These are phyloP conservation scores for Notodonta ziczac DNA, from an alignment of 2,888 invertebrate species.

Conservation along the genomic window DNA sequence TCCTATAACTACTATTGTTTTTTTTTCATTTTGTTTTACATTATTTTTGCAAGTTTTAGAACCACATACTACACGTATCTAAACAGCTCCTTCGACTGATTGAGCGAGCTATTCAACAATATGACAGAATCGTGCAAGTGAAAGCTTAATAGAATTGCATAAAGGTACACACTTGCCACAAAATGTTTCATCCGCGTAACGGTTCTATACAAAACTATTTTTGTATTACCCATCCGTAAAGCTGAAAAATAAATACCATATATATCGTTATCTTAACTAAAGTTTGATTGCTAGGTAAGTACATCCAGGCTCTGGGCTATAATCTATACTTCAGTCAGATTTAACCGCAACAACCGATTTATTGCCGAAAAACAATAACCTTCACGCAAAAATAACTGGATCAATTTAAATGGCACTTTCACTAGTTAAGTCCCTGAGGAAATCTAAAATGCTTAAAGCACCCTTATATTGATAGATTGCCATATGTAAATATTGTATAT, in stretches of 20 bases:
- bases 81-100: neutral
- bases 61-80: neutral
- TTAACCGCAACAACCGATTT: neutral
- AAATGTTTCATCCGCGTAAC: slow-evolving; percentile 46
- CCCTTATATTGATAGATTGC: neutral
- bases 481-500: no score
- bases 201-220: slow-evolving; percentile 38
- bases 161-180: slow-evolving; percentile 55
- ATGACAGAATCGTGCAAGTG: slow-evolving; percentile 66
- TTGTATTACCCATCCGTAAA: slow-evolving; percentile 11
- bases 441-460: neutral
- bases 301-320: neutral
- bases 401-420: slow-evolving; percentile 7
- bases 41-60: neutral
- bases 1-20: neutral
- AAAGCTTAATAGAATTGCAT: slow-evolving; percentile 65
- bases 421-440: neutral
- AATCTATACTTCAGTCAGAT: neutral
- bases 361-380: neutral
- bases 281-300: neutral
- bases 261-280: neutral
- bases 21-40: neutral
- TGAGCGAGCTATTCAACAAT: slow-evolving; percentile 42
- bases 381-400: slow-evolving; percentile 8
- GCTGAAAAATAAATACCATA: no score